phyloP scores from a whole-genome alignment of 2,888 invertebrate species.

The Dione vanillae region DNA sequence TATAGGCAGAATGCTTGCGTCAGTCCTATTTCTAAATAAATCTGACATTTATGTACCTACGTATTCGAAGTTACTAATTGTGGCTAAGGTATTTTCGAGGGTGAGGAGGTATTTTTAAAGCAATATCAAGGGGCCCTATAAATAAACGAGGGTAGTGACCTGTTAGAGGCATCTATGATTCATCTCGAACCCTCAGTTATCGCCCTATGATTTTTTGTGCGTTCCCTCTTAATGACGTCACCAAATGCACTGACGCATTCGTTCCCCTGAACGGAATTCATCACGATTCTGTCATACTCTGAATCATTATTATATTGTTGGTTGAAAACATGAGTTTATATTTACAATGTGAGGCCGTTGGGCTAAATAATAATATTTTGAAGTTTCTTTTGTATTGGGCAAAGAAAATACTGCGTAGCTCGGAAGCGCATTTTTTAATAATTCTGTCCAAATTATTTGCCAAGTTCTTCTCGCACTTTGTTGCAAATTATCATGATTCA shows the following conservation, averaged over 20 bases:
- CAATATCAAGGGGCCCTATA: conserved; percentile 59
- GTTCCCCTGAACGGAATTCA: conserved; percentile 63
- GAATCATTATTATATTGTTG: conserved; percentile 67
- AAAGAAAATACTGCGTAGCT: conserved; percentile 49
- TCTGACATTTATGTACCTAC: conserved; percentile 35
- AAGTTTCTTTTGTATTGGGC: conserved; percentile 44
- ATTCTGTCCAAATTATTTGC: conserved; percentile 54
- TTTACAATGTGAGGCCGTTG: conserved; percentile 54
- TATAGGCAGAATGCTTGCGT: conserved; percentile 24
- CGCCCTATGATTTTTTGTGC: conserved; percentile 66
- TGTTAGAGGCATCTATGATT: conserved; percentile 76
- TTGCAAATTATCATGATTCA: conserved; percentile 16
- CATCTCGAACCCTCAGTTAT: conserved; percentile 77
- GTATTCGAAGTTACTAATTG: conserved; percentile 39
- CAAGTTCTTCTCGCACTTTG: conserved; percentile 34
- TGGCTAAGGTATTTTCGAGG: conserved; percentile 43
- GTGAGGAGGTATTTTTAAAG: conserved; percentile 44
- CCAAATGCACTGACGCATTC: conserved; percentile 64
- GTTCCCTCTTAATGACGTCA: conserved; percentile 77
- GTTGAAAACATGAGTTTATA: conserved; percentile 54
- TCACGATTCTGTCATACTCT: conserved; percentile 66
- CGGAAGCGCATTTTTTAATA: conserved; percentile 53
- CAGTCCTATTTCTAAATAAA: conserved; percentile 21
- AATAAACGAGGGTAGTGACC: conserved; percentile 76
- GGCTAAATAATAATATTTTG: conserved; percentile 46